Evolutionary conservation across 35 echinoderm and acorn worm genomes (phyloP), one percentile per base, ranked within the genome.

Genomic region (Patiria miniata): DNA sequence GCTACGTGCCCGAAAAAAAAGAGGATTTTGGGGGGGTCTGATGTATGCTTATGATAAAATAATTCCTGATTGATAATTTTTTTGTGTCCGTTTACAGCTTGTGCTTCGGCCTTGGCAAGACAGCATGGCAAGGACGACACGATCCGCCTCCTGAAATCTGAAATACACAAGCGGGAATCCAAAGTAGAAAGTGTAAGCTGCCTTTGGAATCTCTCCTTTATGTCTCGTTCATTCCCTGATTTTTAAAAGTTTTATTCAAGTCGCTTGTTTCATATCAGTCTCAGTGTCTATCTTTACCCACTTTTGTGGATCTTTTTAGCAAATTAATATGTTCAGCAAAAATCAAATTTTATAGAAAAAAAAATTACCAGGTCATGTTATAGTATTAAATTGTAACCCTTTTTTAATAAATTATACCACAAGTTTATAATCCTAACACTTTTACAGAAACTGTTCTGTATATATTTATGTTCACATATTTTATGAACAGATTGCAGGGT

Each of bases 81-180:
- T 51, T 54, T 77, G 51, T 38, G 40, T 42, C 19, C n/a, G n/a
- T 53, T 51, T 80, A 47, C 86, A 92, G 96, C 96, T 21, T 99
- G 96, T 50, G 94, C 96, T 28, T 99, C 96, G 4, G 96, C 96
- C 3, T 99, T 99, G 94, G 93, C 96, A 37, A 89, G 96, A 77
- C 96, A 99, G 80, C 96, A 99, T 87, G 96, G 96, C 59, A 99
- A 99, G 53, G 96, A 99, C 53, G 96, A 99, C 40, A 99, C 96
- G 5, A 52, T 99, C 55, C 78, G 83, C 50, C 81, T 99, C 21
- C 79, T 99, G 32, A 83, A 78, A 53, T 68, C 76, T 3, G 85
- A 99, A 84, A 80, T 69, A 15, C 89, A 94, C 5, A 94, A 92
- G 52, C 76, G 94, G 15, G 96, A 99, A 87, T 52, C 85, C 0